Percentiles rank a stretch among this genome's conserved stretches.
These are phyloP conservation scores for Heteractis magnifica DNA, from an alignment of 92 coral and sea anemone genomes.

Conservation along the genomic window DNA sequence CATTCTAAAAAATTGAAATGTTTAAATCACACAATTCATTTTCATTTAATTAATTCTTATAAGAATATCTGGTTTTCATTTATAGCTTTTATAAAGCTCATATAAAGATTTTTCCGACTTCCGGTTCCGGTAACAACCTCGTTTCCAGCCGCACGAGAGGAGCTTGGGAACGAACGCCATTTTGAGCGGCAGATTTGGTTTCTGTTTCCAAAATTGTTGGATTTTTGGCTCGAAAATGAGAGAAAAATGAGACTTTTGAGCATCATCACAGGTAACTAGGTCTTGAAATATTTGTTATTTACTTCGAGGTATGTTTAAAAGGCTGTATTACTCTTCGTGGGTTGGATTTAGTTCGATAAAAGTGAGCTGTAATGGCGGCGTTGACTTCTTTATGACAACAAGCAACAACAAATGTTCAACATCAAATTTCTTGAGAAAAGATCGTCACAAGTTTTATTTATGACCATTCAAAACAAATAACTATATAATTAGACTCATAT, in stretches of 20 bases:
- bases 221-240: neutral
- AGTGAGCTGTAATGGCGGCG: neutral
- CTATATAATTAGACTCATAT: neutral
- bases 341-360: neutral
- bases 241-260: neutral
- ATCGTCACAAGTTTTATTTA: neutral
- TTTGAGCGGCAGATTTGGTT: slow-evolving; percentile 48
- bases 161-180: slow-evolving; percentile 33
- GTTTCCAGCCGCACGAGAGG: neutral
- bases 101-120: neutral
- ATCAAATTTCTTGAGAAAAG: neutral
- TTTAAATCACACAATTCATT: too few species aligned
- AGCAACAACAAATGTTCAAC: neutral
- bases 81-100: too few species aligned
- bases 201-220: neutral
- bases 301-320: neutral
- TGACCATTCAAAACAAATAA: neutral
- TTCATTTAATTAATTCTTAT: too few species aligned
- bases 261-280: neutral
- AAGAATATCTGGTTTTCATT: too few species aligned
- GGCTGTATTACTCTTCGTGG: neutral
- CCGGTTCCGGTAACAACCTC: slow-evolving; percentile 10
- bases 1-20: too few species aligned
- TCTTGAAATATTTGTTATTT: neutral
- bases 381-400: neutral